Conservation (phyloP, 2,113 vertebrate genomes). For the Rattus norvegicus region DNA sequence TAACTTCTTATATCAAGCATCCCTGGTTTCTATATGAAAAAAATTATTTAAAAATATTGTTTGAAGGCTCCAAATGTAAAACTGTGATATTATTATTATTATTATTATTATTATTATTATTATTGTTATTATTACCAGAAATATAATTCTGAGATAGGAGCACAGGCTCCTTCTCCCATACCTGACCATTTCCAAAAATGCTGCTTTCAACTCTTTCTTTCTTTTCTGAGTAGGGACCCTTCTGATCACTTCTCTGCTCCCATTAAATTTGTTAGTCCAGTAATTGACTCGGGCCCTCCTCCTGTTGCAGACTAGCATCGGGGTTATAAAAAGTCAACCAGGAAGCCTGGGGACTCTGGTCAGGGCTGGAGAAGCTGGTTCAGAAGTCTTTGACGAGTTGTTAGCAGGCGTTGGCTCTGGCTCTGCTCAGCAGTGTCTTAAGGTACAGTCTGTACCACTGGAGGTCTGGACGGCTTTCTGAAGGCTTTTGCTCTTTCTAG, state of each 20-base stretch:
- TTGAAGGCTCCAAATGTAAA: background rate
- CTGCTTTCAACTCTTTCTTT: background rate
- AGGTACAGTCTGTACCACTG: background rate
- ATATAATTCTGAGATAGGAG: constrained; percentile 66
- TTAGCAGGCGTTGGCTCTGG: background rate
- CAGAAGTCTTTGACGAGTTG: background rate
- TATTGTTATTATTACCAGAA: constrained; percentile 66
- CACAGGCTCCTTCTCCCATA: no score
- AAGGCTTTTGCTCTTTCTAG: background rate
- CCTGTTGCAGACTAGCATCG: background rate
- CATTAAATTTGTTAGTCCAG: background rate
- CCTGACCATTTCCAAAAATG: background rate
- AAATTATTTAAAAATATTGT: background rate
- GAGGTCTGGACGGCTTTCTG: background rate
- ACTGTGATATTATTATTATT: background rate
- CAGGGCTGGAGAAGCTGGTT: background rate
- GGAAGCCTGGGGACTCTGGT: background rate
- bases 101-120: no score
- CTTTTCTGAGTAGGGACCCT: background rate
- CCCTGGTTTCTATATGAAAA: background rate
- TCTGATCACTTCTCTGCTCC: background rate
- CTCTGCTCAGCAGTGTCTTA: background rate
- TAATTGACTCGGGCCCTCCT: background rate
- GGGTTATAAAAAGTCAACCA: background rate
- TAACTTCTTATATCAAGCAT: background rate